Evolutionary conservation across 2,113 vertebrate species (phyloP), one percentile per base, ranked within the genome.

Genomic region (Hucho hucho): DNA sequence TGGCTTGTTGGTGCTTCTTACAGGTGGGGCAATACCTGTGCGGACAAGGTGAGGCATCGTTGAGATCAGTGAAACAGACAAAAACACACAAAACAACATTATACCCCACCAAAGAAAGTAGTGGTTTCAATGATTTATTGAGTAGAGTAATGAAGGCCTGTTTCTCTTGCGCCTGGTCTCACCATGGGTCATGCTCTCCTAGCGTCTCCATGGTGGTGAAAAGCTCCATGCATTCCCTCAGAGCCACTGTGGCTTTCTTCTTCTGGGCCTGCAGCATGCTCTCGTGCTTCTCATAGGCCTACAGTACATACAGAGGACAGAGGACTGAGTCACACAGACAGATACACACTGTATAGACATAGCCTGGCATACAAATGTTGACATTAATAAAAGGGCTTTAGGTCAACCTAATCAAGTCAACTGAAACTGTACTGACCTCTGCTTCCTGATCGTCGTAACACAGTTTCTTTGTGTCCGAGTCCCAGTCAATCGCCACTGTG

Each of bases 151-250:
- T 53, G 14, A n/a, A 9, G 59, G 59, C 24, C 16, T 63, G 59
- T 63, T 63, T 63, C 16, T n/a, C 6, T 63, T 63, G 47, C 11
- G 37, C 37, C 37, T 9, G 37, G 37, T 37, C 86, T 82, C 85
- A 99, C 97, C 97, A 99, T 0, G 96, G 97, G 78, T 99, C 97
- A 0, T 99, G 95, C 82, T 98, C 97, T 75, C 97, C 97, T 12
- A 99, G 94, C 0, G 95, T 98, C 91, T 99, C 97, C 97, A 97
- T 99, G 66, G 97, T 98, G n/a, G 96, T 99, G 63, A 99, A 99
- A 78, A 99, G 96, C 83, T 98, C 96, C 0, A 97, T 98, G 86
- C 97, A 99, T 72, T 99, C 97, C 85, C 93, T 94, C 79, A 99
- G 91, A 49, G 96, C 96, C 75, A 98, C 95, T 0, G 95, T 93